Base-by-base conservation (phyloP, 2,888 invertebrate genomes). In the Ophion costatus region DNA sequence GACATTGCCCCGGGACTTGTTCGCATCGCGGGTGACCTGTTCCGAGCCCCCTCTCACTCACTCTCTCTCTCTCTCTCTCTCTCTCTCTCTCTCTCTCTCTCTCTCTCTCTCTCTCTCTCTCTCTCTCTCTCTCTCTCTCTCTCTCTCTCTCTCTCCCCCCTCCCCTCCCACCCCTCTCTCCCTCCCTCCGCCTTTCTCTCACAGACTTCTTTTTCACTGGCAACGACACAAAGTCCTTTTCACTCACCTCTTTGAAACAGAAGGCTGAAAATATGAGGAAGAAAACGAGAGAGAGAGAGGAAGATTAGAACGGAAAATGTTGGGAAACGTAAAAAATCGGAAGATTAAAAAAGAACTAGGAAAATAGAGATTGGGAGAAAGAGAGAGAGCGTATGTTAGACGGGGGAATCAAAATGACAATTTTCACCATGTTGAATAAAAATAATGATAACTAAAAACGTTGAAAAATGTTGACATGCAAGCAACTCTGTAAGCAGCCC, bases 21-120 rank as follows among this genome's bases (percentile, higher is more conserved):
- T 84, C 74, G 77, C 85, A 76, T 69, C 38, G 38, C 33, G 77
- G 79, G 66, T 84, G 87, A 85, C 87, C 87, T 74, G 71, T 66
- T 75, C 73, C 29, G 29, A 51, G 70, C 24, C 76, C 82, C 81
- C 71, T 76, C 29, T 64, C 56, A 51, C 70, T 33, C 24, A 56
- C 64, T 38, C 29, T 33, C 57, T 61, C 29, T 63, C 61, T 57
- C 38, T 56, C 56, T 4, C 9, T 29, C 5, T 17, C 14, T 74
- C 66, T 81, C 69, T 59, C 10, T 56, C 45, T 66, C 29, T 29
- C 57, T 59, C 42, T 59, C 75, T 51, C 69, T 45, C 51, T 17
- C 64, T 63, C 66, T 45, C 4, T 81, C 79, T 80, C 76, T 63
- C 20, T 56, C 45, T 63, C n/a, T n/a, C n/a, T n/a, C n/a, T n/a